Percentiles rank a stretch among this genome's conserved stretches.
Conservation (phyloP, 2,113 vertebrate species). For the Gallinago undulata region DNA sequence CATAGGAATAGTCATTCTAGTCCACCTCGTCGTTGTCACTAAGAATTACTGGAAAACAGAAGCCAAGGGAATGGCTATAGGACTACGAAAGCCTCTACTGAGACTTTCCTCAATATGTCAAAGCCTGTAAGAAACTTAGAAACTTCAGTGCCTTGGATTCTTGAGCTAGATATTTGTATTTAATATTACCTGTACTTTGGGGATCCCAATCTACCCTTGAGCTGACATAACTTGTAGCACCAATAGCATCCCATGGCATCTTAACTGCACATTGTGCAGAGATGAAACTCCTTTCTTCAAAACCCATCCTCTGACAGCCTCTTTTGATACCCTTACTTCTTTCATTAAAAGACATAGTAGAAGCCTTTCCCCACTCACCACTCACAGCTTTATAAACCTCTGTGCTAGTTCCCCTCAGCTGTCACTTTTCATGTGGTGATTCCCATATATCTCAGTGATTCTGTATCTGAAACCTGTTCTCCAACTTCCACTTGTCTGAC, state of each 20-base stretch:
- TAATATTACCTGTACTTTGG: not conserved
- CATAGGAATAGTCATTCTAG: not conserved
- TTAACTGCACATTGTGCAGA: accelerated
- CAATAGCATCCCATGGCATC: accelerated
- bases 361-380: not conserved
- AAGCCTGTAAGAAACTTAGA: not conserved
- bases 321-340: not conserved
- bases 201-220: not conserved
- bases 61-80: not conserved
- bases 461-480: accelerated
- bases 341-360: not conserved
- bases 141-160: not conserved
- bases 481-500: not conserved
- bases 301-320: accelerated
- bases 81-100: accelerated
- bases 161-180: not conserved
- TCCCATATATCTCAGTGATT: not conserved
- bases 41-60: not conserved
- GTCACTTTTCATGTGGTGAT: not conserved
- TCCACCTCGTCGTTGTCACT: not conserved
- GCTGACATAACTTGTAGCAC: not conserved
- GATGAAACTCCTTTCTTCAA: not conserved
- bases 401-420: not conserved
- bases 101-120: not conserved
- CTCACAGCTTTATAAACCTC: not conserved